Conservation (phyloP, 2,888 invertebrate genomes). For the Drosophila putrida region DNA sequence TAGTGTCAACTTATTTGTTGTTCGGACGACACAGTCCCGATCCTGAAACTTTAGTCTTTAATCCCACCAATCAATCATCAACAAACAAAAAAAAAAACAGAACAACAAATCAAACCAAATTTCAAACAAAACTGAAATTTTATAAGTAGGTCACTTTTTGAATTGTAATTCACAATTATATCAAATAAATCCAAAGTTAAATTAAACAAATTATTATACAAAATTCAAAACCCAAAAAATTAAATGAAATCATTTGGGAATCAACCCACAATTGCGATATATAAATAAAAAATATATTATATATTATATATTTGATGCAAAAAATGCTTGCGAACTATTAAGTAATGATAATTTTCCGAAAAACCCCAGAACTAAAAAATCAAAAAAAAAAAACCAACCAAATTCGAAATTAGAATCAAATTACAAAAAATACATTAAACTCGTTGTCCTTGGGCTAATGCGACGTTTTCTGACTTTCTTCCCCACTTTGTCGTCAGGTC, state of each 20-base stretch:
- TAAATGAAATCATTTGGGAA: constrained; percentile 33
- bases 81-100: not conserved
- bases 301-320: constrained; percentile 71
- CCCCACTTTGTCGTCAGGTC: constrained; percentile 86
- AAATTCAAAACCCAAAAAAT: constrained; percentile 23
- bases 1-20: constrained; percentile 9
- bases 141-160: constrained; percentile 24
- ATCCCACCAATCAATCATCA: constrained; percentile 16
- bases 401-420: constrained; percentile 35
- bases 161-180: constrained; percentile 29
- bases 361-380: constrained; percentile 6
- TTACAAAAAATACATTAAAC: constrained; percentile 55
- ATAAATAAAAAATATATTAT: constrained; percentile 24
- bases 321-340: constrained; percentile 71
- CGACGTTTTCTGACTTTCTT: constrained; percentile 86
- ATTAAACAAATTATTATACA: constrained; percentile 42
- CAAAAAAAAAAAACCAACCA: not conserved
- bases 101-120: not conserved
- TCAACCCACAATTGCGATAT: constrained; percentile 21
- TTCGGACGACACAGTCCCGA: not conserved
- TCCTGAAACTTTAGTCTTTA: constrained; percentile 17
- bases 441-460: constrained; percentile 85
- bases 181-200: constrained; percentile 78
- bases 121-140: constrained; percentile 20
- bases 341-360: constrained; percentile 44